A percentile compares a stretch with the other conserved stretches of the same genome.
phyloP scores from a whole-genome alignment of 2,888 invertebrate species.

The Parelbella ahira region DNA sequence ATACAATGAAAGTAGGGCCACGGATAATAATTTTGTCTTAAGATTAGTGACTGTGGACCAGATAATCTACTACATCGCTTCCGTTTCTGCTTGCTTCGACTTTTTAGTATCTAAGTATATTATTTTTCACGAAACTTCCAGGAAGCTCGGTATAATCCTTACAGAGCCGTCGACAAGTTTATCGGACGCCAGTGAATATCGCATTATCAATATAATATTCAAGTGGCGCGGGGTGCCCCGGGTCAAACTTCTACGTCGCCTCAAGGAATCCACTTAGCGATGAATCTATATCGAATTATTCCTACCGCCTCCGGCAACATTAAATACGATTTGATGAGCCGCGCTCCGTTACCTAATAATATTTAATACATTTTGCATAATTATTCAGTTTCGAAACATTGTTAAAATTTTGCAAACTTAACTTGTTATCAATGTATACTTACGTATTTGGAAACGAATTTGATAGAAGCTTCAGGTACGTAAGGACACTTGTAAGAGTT shows the following conservation, averaged over 20 bases:
- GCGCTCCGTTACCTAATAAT: too few relatives aligned
- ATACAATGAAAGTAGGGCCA: too few relatives aligned
- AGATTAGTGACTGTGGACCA: background rate
- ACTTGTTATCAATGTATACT: too few relatives aligned
- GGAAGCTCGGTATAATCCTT: slow-evolving; percentile 57
- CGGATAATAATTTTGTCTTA: too few relatives aligned
- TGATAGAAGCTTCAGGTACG: too few relatives aligned
- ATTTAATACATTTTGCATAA: too few relatives aligned
- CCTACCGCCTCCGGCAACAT: slow-evolving; percentile 33
- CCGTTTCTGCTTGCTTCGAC: background rate
- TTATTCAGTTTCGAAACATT: too few relatives aligned
- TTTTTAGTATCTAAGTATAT: slow-evolving; percentile 10
- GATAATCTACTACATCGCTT: slow-evolving; percentile 4
- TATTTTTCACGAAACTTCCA: slow-evolving; percentile 35
- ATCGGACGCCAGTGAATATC: slow-evolving; percentile 49
- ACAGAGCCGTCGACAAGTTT: slow-evolving; percentile 53
- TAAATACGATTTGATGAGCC: too few relatives aligned
- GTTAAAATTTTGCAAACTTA: too few relatives aligned
- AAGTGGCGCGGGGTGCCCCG: slow-evolving; percentile 49
- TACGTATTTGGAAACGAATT: too few relatives aligned
- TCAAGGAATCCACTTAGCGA: slow-evolving; percentile 53
- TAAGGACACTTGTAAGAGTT: too few relatives aligned
- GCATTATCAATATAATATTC: slow-evolving; percentile 69
- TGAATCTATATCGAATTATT: slow-evolving; percentile 48
- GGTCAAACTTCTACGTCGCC: slow-evolving; percentile 40